Conservation (phyloP, 2,113 vertebrate genomes). For the Gymnogyps californianus region DNA sequence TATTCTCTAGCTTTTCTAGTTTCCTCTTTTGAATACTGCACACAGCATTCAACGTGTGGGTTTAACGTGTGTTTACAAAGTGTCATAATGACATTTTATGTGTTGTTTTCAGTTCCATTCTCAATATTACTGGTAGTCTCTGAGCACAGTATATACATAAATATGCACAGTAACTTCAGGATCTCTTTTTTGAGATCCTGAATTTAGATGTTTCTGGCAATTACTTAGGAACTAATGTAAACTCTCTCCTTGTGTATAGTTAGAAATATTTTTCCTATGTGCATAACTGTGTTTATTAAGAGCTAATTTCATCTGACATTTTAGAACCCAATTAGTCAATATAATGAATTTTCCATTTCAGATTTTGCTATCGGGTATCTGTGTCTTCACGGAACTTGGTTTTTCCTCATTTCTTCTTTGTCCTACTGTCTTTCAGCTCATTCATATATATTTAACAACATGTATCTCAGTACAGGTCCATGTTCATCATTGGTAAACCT, state of each 20-base stretch:
- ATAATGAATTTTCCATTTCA: not conserved
- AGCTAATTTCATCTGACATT: not conserved
- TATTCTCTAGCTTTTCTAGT: not conserved
- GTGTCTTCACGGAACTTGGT: not conserved
- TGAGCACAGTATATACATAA: not conserved
- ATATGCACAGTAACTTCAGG: not conserved
- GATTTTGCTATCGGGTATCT: not conserved
- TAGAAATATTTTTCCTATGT: not conserved
- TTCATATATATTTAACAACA: not conserved
- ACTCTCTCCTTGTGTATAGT: not conserved
- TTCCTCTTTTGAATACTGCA: not conserved
- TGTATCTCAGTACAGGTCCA: not conserved
- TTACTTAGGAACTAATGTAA: not conserved
- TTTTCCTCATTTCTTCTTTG: not conserved
- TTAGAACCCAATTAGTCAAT: not conserved
- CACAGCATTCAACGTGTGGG: not conserved
- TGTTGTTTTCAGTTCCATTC: not conserved
- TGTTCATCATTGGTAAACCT: not conserved
- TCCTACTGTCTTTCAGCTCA: not conserved
- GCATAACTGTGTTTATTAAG: not conserved
- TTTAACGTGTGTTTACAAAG: not conserved
- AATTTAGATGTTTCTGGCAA: not conserved
- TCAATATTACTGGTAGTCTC: not conserved
- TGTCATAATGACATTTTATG: not conserved
- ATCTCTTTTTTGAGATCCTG: not conserved